Percentiles rank a stretch among this genome's conserved stretches.
These are phyloP conservation scores for Podarcis raffonei DNA, from an alignment of 2,113 vertebrate species.

Conservation along the genomic window DNA sequence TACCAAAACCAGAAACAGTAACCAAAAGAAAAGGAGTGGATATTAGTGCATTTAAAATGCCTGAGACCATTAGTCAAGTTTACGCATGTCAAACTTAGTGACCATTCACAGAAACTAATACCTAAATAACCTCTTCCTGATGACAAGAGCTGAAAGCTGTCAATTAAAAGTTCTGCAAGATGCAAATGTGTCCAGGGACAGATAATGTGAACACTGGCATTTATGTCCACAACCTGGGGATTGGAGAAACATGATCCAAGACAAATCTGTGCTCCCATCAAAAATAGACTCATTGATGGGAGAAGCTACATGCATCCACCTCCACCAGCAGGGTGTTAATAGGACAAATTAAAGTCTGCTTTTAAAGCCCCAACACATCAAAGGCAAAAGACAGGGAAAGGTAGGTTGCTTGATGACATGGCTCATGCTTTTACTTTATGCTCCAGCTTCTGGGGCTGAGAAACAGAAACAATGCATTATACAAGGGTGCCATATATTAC, in stretches of 20 bases:
- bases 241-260: not conserved
- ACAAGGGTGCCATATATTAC: not conserved
- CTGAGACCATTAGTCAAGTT: constrained; percentile 34
- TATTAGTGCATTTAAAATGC: constrained; percentile 48
- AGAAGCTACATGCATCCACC: not conserved
- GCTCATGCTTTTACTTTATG: not conserved
- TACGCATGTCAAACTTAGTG: constrained; percentile 58
- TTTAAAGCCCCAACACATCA: not conserved
- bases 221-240: not conserved
- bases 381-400: not conserved
- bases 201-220: not conserved
- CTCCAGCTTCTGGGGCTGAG: not conserved
- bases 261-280: not conserved
- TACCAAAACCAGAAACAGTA: constrained; percentile 62
- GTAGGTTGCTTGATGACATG: not conserved
- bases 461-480: not conserved
- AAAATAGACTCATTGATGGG: not conserved
- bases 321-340: not conserved
- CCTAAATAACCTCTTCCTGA: constrained; percentile 12
- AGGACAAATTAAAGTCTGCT: not conserved
- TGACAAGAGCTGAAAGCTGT: constrained; percentile 36
- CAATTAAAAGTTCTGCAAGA: constrained; percentile 12
- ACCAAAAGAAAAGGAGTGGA: constrained; percentile 19
- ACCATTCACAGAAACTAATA: constrained; percentile 51
- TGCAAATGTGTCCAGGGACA: constrained; percentile 29